phyloP scores from a whole-genome alignment of 2,113 vertebrate genomes.

The Scortum barcoo region DNA sequence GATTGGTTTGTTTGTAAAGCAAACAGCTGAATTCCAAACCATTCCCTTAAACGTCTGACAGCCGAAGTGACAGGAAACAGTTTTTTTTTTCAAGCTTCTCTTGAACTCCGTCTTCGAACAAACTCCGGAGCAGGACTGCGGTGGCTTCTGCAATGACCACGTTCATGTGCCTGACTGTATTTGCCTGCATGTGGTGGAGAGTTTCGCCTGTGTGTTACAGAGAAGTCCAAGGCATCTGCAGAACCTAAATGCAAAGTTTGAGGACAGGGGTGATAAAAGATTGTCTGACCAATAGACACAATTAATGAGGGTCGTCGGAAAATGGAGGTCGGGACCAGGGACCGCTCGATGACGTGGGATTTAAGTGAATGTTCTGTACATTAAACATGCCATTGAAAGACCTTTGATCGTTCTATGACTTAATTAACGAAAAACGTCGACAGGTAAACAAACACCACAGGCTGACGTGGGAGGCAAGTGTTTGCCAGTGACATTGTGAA shows the following conservation, averaged over 20 bases:
- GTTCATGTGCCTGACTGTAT: constrained; percentile 24
- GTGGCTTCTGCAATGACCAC: constrained; percentile 5
- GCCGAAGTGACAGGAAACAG: constrained; percentile 15
- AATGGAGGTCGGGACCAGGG: constrained; percentile 3
- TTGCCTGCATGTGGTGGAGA: constrained; percentile 1
- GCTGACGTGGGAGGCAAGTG: constrained; percentile 6
- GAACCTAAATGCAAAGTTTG: constrained; percentile 74
- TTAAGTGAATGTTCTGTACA: constrained; percentile 55
- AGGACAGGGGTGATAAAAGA: constrained; percentile 68
- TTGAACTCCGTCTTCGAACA: not conserved
- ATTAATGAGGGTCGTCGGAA: constrained; percentile 19
- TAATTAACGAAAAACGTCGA: constrained; percentile 26
- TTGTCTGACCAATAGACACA: constrained; percentile 74
- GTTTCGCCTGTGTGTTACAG: not conserved
- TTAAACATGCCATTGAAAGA: constrained; percentile 53
- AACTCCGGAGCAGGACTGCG: constrained; percentile 11
- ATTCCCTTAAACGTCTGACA: not conserved
- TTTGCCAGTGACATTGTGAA: constrained; percentile 26
- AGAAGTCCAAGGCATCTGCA: constrained; percentile 83
- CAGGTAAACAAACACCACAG: constrained; percentile 40
- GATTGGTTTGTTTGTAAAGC: constrained; percentile 3
- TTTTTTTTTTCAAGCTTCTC: constrained; percentile 24
- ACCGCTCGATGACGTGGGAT: not conserved
- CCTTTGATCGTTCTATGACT: constrained; percentile 32
- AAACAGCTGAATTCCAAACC: constrained; percentile 13